Conservation (phyloP, 1,140 invertebrate genomes). For the Mactra quadrangularis region DNA sequence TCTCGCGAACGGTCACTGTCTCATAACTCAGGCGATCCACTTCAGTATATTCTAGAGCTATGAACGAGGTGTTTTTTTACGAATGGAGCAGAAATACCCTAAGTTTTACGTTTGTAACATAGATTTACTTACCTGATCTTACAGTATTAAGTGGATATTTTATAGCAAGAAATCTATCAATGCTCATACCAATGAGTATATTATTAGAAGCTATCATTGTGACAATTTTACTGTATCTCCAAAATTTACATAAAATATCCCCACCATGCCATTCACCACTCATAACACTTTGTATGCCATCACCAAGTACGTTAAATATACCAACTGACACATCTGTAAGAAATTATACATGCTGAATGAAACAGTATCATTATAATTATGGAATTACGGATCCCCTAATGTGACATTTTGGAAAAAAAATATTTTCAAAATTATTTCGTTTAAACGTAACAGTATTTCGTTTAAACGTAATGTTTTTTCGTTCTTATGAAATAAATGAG, state of each 20-base stretch:
- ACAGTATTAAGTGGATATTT: constrained; percentile 32
- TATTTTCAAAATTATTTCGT: neutral
- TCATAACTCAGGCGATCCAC: too few species aligned
- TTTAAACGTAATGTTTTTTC: too few species aligned
- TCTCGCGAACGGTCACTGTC: too few species aligned
- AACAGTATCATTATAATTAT: too few species aligned
- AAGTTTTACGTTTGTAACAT: too few species aligned
- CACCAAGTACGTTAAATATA: constrained; percentile 8
- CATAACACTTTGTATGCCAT: constrained; percentile 32
- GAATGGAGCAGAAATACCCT: too few species aligned
- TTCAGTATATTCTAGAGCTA: too few species aligned
- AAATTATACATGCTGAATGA: neutral
- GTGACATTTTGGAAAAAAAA: neutral
- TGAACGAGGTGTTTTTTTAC: too few species aligned
- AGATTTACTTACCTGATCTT: constrained; percentile 4
- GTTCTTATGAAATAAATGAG: neutral
- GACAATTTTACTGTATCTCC: neutral
- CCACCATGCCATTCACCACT: constrained; percentile 26
- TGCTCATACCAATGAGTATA: constrained; percentile 51
- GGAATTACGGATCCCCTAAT: neutral
- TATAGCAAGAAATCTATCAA: constrained; percentile 42
- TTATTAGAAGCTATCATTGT: constrained; percentile 41
- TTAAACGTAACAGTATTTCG: too few species aligned
- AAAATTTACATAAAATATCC: constrained; percentile 22
- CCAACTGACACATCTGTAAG: constrained; percentile 39